These are phyloP conservation scores for Rhodophaea formosa DNA, from an alignment of 2,888 invertebrate genomes.

Conservation along the genomic window DNA sequence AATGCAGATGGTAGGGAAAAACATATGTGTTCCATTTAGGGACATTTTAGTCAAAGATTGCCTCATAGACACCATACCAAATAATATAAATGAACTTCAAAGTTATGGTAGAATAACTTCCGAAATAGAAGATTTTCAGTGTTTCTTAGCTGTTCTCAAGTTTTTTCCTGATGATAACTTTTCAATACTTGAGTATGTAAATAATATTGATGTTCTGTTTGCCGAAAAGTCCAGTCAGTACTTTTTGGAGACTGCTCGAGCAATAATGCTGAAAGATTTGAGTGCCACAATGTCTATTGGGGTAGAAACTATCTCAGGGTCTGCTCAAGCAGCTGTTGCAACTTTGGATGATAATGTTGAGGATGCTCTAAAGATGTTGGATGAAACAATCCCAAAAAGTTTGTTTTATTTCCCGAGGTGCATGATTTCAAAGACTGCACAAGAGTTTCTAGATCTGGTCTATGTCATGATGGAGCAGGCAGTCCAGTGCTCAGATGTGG, in stretches of 20 bases:
- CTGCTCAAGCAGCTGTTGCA: not conserved
- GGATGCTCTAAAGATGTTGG: constrained; percentile 64
- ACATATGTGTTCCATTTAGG: constrained; percentile 82
- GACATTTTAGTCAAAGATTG: constrained; percentile 86
- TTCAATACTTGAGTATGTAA: constrained; percentile 85
- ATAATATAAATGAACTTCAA: constrained; percentile 85
- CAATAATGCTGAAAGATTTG: constrained; percentile 90
- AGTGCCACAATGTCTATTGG: constrained; percentile 85
- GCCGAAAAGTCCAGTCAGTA: constrained; percentile 88
- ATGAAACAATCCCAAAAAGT: constrained; percentile 66
- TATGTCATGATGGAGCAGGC: constrained; percentile 85
- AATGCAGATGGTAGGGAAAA: constrained; percentile 79
- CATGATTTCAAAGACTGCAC: constrained; percentile 82
- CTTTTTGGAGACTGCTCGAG: constrained; percentile 84
- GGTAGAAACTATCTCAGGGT: constrained; percentile 61
- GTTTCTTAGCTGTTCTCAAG: constrained; percentile 79
- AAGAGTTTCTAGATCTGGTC: constrained; percentile 83
- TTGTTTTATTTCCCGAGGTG: constrained; percentile 78
- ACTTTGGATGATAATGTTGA: constrained; percentile 32
- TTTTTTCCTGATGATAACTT: constrained; percentile 80
- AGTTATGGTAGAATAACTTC: constrained; percentile 83
- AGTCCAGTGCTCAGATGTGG: constrained; percentile 80
- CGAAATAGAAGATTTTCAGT: constrained; percentile 85
- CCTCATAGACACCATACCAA: constrained; percentile 88
- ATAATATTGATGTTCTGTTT: constrained; percentile 88